These are phyloP conservation scores for Drosophila leonis DNA, from an alignment of 2,888 invertebrate species.

Conservation along the genomic window DNA sequence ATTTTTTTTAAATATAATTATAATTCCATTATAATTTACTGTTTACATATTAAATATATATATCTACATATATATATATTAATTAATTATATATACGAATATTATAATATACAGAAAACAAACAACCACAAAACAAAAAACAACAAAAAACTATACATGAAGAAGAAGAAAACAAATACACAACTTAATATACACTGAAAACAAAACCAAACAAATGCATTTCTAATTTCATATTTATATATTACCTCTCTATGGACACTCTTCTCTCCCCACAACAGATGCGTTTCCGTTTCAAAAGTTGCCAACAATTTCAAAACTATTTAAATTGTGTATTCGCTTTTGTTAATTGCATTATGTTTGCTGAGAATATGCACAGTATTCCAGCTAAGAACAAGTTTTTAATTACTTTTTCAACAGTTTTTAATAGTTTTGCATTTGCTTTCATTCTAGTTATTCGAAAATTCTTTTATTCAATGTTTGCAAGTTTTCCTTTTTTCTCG, in stretches of 20 bases:
- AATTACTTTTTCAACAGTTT: conserved; percentile 5
- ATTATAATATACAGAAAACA: conserved; percentile 57
- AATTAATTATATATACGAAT: conserved; percentile 73
- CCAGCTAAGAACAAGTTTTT: background rate
- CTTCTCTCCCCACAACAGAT: conserved; percentile 24
- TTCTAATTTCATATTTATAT: conserved; percentile 63
- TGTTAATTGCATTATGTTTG: background rate
- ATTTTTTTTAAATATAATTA: conserved; percentile 60
- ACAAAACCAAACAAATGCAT: conserved; percentile 68
- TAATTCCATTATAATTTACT: conserved; percentile 72
- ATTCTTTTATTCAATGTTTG: background rate
- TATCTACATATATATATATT: conserved; percentile 27
- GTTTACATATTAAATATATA: conserved; percentile 64
- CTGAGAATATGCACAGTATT: conserved; percentile 2
- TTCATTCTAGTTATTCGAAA: background rate
- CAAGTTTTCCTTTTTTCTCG: background rate
- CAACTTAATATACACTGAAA: conserved; percentile 80
- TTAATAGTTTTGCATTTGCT: conserved; percentile 1
- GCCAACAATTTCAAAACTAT: background rate
- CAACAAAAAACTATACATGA: conserved; percentile 64
- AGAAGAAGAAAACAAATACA: conserved; percentile 74
- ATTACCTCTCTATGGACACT: conserved; percentile 4
- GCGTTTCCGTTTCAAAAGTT: conserved; percentile 1
- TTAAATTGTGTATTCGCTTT: background rate
- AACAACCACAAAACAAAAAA: conserved; percentile 29